Evolutionary conservation across 2,888 invertebrate species (phyloP).

Genomic region (Tetramorium bicarinatum): DNA sequence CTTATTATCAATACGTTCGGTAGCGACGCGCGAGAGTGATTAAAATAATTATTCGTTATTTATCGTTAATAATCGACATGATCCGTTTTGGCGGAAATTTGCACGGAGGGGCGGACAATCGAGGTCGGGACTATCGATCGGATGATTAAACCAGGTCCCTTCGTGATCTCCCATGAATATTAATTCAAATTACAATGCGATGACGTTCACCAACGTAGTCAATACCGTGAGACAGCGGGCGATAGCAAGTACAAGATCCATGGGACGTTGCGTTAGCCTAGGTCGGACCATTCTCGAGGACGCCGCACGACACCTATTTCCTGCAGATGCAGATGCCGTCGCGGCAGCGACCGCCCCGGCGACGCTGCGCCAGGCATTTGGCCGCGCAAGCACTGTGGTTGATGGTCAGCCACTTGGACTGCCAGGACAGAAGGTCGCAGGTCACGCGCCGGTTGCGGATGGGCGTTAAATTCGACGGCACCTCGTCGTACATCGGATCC

Average conservation of each 20-base stretch:
- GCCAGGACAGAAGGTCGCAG: constrained; percentile 74
- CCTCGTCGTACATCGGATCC: background rate
- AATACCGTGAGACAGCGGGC: background rate
- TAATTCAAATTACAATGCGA: constrained; percentile 21
- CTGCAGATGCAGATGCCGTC: constrained; percentile 72
- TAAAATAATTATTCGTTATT: constrained; percentile 38
- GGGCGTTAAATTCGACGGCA: background rate
- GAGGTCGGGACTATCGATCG: constrained; percentile 18
- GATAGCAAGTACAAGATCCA: background rate
- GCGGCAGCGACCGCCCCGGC: constrained; percentile 72
- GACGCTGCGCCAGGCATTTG: constrained; percentile 68
- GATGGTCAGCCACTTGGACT: constrained; percentile 65
- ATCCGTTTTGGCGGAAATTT: constrained; percentile 21
- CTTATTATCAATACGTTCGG: background rate
- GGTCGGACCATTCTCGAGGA: background rate
- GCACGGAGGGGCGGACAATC: background rate
- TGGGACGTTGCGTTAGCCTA: background rate
- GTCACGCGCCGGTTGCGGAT: constrained; percentile 64
- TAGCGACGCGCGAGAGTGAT: background rate
- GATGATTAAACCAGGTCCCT: constrained; percentile 10
- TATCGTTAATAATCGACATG: background rate
- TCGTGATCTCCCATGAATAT: constrained; percentile 26
- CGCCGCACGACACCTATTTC: background rate
- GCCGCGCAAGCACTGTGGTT: constrained; percentile 74
- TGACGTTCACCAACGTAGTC: constrained; percentile 5